Evolutionary conservation across 2,797 vertebrate genomes (phyloP).

Genomic region (Muscicapa comitata): DNA sequence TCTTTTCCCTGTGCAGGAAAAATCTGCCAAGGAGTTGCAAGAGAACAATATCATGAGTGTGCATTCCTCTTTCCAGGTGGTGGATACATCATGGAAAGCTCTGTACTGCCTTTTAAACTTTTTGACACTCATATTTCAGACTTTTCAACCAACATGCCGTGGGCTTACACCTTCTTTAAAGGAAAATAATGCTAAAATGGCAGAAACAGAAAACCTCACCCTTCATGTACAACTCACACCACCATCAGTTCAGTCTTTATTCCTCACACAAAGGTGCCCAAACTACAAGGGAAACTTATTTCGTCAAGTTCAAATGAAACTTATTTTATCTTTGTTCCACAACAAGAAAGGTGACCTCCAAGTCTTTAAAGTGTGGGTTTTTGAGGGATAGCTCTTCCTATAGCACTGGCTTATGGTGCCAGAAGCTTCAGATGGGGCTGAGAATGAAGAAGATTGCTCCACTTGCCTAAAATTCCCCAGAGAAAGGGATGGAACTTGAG

Average conservation of each 20-base stretch:
- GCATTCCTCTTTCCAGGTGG: background rate
- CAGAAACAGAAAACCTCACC: background rate
- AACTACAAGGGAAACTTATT: background rate
- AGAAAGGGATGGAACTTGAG: background rate
- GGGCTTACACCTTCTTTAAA: background rate
- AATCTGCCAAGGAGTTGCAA: background rate
- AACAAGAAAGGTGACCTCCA: background rate
- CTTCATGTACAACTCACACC: background rate
- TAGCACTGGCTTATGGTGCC: accelerated
- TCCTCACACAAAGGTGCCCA: background rate
- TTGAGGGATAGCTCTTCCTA: background rate
- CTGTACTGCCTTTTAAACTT: background rate
- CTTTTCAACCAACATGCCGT: background rate
- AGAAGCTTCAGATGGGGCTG: background rate
- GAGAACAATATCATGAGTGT: background rate
- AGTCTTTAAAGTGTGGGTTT: background rate
- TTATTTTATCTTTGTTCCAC: background rate
- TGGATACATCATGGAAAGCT: background rate
- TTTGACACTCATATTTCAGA: background rate
- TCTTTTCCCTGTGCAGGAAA: background rate
- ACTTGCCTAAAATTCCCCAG: background rate
- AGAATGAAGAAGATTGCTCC: background rate
- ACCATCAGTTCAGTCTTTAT: background rate
- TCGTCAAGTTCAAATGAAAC: background rate
- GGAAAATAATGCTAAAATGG: background rate